These are phyloP conservation scores for Sylvilagus floridanus DNA, from an alignment of 2,797 vertebrate species.

Conservation along the genomic window DNA sequence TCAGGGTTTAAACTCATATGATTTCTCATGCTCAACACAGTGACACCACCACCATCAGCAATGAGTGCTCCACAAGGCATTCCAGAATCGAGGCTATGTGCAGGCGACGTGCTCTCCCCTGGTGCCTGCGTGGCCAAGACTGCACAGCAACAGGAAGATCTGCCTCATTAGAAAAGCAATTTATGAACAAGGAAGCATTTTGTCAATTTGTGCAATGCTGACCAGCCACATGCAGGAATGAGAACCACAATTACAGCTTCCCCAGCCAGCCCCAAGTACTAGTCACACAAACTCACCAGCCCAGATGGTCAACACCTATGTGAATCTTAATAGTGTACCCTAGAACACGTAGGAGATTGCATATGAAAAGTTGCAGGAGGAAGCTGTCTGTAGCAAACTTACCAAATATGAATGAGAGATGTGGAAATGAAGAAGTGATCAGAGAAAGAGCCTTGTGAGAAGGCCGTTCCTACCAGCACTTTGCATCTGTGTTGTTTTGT, in stretches of 20 bases:
- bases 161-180: slow-evolving; percentile 3
- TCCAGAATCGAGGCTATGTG: neutral
- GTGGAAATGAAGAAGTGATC: slow-evolving; percentile 35
- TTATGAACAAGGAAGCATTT: slow-evolving; percentile 40
- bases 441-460: slow-evolving; percentile 41
- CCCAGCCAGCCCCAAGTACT: neutral
- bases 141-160: neutral
- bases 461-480: neutral
- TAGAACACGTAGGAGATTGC: neutral
- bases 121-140: fast-evolving
- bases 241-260: neutral
- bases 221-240: slow-evolving; percentile 17
- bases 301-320: slow-evolving; percentile 20
- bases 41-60: neutral
- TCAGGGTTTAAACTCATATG: neutral
- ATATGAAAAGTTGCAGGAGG: slow-evolving; percentile 41
- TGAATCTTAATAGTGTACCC: neutral
- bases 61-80: neutral
- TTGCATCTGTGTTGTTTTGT: neutral
- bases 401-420: slow-evolving; percentile 16
- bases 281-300: slow-evolving; percentile 28
- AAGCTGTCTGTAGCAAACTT: slow-evolving; percentile 51
- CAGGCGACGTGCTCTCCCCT: neutral
- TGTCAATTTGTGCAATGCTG: slow-evolving; percentile 31
- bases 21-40: slow-evolving; percentile 5